Conservation (phyloP, 2,888 invertebrate species). For the Ptilodon capucinus region DNA sequence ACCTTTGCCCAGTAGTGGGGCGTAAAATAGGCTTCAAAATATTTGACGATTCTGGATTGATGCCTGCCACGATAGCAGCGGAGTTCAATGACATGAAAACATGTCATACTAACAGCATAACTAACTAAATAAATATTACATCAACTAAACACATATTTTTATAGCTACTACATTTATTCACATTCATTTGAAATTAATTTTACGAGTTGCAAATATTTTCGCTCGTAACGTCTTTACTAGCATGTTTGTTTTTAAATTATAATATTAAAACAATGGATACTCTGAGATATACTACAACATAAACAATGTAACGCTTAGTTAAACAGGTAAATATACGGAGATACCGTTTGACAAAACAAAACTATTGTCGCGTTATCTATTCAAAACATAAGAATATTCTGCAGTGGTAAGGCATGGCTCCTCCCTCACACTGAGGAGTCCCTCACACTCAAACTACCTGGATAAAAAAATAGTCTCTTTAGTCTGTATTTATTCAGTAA, state of each 20-base stretch:
- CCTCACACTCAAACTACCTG: no score
- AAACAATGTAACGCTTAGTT: conserved; percentile 23
- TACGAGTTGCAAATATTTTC: neutral
- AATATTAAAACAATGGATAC: conserved; percentile 12
- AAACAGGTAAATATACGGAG: conserved; percentile 10
- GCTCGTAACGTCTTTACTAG: neutral
- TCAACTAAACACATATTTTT: neutral
- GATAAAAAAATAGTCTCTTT: neutral
- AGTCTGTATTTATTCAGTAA: neutral
- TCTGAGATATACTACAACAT: no score
- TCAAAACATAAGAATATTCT: conserved; percentile 10
- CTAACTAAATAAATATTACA: neutral
- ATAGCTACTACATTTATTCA: neutral
- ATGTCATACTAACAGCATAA: no score
- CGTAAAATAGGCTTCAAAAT: no score
- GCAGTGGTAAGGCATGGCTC: conserved; percentile 6
- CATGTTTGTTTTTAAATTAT: conserved; percentile 11
- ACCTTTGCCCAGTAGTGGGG: no score
- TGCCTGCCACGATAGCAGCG: no score
- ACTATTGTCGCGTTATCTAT: conserved; percentile 26
- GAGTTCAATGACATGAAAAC: no score
- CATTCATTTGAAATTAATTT: neutral
- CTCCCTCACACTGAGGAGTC: no score
- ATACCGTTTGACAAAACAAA: conserved; percentile 26
- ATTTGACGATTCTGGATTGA: no score